Conservation (phyloP, 2,113 vertebrate genomes). For the Xiphias gladius region DNA sequence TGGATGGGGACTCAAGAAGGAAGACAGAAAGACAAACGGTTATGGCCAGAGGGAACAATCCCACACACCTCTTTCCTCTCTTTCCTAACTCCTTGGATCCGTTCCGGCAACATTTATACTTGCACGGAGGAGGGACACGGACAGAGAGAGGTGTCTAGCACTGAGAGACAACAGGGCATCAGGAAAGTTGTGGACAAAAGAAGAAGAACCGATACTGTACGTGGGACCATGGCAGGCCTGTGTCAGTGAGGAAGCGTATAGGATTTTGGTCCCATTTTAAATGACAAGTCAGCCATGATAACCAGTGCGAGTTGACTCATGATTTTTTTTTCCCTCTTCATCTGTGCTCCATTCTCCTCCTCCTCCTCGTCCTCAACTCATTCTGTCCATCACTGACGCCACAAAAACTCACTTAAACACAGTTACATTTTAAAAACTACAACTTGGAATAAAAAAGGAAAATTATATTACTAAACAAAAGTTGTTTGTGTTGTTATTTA, state of each 20-base stretch:
- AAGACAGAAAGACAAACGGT: slow-evolving; percentile 50
- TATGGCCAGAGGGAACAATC: slow-evolving; percentile 44
- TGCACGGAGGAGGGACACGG: background rate
- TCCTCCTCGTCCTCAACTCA: slow-evolving; percentile 39
- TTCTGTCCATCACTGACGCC: slow-evolving; percentile 34
- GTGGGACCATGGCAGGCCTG: slow-evolving; percentile 60
- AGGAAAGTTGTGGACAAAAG: slow-evolving; percentile 63
- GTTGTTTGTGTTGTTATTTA: slow-evolving; percentile 60
- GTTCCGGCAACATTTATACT: background rate
- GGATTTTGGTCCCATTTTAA: slow-evolving; percentile 51
- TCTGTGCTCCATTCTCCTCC: slow-evolving; percentile 57
- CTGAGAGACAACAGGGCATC: slow-evolving; percentile 45
- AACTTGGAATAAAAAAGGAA: slow-evolving; percentile 81
- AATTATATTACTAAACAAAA: slow-evolving; percentile 67
- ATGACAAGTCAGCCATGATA: slow-evolving; percentile 37
- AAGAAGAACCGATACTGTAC: slow-evolving; percentile 45
- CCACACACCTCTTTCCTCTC: slow-evolving; percentile 40
- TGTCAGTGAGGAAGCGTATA: slow-evolving; percentile 21
- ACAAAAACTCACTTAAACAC: slow-evolving; percentile 39
- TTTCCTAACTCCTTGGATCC: background rate
- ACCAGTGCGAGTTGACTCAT: slow-evolving; percentile 26
- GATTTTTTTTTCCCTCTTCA: background rate
- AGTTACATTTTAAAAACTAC: slow-evolving; percentile 46
- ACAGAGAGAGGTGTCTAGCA: slow-evolving; percentile 42
- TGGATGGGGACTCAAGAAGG: slow-evolving; percentile 46